A percentile compares a stretch with the other conserved stretches of the same genome.
These are phyloP conservation scores for Grus americana DNA, from an alignment of 2,113 vertebrate species.

Conservation along the genomic window DNA sequence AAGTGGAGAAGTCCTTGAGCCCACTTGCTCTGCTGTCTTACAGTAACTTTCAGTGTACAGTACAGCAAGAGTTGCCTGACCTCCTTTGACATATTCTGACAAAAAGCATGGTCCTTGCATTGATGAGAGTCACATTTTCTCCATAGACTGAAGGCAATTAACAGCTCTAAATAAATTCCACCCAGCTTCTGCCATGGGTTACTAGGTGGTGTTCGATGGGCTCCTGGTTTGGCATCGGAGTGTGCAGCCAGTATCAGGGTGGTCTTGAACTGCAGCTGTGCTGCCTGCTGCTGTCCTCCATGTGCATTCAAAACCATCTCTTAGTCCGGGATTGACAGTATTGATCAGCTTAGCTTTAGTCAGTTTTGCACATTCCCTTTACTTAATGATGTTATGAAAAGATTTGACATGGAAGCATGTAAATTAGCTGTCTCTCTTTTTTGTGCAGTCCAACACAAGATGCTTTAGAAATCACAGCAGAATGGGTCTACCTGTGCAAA, in stretches of 20 bases:
- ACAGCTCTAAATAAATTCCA: background rate
- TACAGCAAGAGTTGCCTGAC: background rate
- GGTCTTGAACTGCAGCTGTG: background rate
- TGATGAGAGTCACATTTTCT: background rate
- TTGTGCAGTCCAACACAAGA: background rate
- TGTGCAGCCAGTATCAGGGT: background rate
- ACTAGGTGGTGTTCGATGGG: background rate
- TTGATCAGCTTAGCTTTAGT: conserved; percentile 1
- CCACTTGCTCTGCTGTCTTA: background rate
- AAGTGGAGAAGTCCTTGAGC: background rate
- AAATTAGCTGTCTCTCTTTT: background rate
- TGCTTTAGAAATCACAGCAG: background rate
- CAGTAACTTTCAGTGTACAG: background rate
- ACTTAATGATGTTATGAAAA: background rate
- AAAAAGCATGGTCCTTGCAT: background rate
- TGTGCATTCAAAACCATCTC: background rate
- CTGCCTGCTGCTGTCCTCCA: background rate
- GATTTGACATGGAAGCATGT: background rate
- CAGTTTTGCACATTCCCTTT: background rate
- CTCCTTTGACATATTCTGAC: background rate
- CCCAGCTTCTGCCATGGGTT: background rate
- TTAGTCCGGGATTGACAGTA: background rate
- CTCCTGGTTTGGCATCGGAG: background rate
- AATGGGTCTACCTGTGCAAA: background rate
- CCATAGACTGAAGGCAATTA: background rate